A percentile compares a stretch with the other conserved stretches of the same genome.
Conservation (phyloP, 2,888 invertebrate species). For the Acrobasis suavella region DNA sequence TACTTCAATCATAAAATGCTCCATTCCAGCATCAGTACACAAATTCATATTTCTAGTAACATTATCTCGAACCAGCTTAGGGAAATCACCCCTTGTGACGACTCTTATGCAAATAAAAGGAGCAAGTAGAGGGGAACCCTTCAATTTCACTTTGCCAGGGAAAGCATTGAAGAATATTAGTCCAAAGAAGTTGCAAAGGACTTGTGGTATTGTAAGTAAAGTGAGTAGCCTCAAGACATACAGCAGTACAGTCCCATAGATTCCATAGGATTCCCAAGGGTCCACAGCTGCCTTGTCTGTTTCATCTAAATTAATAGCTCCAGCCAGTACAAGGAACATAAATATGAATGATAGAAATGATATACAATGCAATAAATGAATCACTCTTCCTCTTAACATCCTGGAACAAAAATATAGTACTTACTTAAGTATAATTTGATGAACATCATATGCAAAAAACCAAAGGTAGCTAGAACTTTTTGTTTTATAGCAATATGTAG, state of each 20-base stretch:
- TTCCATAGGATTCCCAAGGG: slow-evolving; percentile 92
- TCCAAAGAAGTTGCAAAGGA: slow-evolving; percentile 93
- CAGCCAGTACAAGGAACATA: slow-evolving; percentile 87
- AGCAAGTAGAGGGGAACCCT: slow-evolving; percentile 94
- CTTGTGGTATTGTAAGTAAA: slow-evolving; percentile 94
- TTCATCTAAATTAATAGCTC: slow-evolving; percentile 83
- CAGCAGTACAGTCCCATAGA: slow-evolving; percentile 86
- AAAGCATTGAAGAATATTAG: slow-evolving; percentile 96
- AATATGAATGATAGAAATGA: slow-evolving; percentile 88
- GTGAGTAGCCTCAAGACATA: slow-evolving; percentile 91
- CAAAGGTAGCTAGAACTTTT: slow-evolving; percentile 1
- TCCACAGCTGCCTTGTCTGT: slow-evolving; percentile 84
- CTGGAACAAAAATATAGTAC: slow-evolving; percentile 57
- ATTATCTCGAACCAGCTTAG: slow-evolving; percentile 93
- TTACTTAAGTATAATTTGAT: not conserved
- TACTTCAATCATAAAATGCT: slow-evolving; percentile 97
- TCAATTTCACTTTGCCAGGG: slow-evolving; percentile 93
- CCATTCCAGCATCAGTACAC: slow-evolving; percentile 94
- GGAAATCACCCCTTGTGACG: slow-evolving; percentile 97
- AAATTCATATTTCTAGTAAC: slow-evolving; percentile 93
- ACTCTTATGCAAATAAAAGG: slow-evolving; percentile 97
- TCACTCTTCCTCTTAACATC: slow-evolving; percentile 85
- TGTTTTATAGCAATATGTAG: not conserved
- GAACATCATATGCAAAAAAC: slow-evolving; percentile 5
- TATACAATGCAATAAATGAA: slow-evolving; percentile 91